Evolutionary conservation across 2,113 vertebrate species (phyloP).

Genomic region (Rhineura floridana): DNA sequence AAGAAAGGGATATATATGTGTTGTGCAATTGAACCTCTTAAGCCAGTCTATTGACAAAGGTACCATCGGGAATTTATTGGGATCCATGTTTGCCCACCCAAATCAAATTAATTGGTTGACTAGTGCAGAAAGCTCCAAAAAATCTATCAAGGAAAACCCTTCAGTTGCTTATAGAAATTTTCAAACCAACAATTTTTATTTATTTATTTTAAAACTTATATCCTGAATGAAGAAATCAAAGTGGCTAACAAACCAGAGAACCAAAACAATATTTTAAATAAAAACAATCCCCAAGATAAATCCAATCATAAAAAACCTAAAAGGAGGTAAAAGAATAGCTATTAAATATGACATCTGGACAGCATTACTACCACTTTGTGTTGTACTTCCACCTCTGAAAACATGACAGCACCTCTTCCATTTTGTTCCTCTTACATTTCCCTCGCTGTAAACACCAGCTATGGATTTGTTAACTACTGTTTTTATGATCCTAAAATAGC

Average conservation of each 20-base stretch:
- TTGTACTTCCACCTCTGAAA: background rate
- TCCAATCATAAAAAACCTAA: too few relatives aligned
- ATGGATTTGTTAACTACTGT: background rate
- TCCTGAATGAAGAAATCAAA: too few relatives aligned
- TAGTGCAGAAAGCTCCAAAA: background rate
- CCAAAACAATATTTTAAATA: too few relatives aligned
- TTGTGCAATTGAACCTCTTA: background rate
- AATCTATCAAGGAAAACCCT: background rate
- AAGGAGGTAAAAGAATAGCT: too few relatives aligned
- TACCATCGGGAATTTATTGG: background rate
- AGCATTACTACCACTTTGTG: background rate
- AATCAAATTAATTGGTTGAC: background rate
- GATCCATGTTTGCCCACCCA: background rate
- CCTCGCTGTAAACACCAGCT: background rate
- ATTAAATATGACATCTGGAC: background rate
- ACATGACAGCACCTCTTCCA: background rate
- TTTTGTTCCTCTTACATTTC: too few relatives aligned
- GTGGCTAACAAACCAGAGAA: too few relatives aligned
- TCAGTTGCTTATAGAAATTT: background rate
- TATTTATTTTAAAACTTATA: too few relatives aligned
- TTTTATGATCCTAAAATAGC: background rate
- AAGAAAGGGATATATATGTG: background rate
- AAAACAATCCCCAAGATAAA: too few relatives aligned
- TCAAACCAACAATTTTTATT: background rate
- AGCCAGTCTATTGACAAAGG: background rate